Conservation (phyloP, 2,113 vertebrate genomes). For the Lagopus muta region DNA sequence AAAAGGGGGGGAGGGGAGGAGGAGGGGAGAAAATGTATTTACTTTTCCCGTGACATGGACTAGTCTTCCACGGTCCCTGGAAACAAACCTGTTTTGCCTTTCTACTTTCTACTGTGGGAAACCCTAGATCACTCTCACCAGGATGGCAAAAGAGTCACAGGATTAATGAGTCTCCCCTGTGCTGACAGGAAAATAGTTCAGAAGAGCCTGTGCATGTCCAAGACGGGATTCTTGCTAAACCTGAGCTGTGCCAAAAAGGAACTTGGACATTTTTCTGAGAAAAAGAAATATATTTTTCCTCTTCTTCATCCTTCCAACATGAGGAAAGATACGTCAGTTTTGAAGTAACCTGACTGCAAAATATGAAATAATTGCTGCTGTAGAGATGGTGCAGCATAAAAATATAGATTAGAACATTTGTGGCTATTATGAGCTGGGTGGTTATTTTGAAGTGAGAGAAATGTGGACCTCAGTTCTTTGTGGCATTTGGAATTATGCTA, state of each 20-base stretch:
- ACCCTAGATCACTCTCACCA: neutral
- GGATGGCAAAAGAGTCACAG: neutral
- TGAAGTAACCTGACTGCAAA: neutral
- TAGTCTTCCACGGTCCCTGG: neutral
- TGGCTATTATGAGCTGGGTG: neutral
- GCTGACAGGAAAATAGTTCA: neutral
- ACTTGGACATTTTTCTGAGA: neutral
- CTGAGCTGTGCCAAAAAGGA: neutral
- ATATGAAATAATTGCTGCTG: neutral
- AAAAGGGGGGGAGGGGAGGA: neutral
- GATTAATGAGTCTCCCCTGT: neutral
- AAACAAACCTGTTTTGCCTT: neutral
- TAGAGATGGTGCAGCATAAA: neutral
- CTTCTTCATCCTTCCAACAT: neutral
- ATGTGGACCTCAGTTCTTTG: neutral
- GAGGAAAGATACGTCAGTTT: neutral
- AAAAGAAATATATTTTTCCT: neutral
- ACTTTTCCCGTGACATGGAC: neutral
- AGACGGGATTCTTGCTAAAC: neutral
- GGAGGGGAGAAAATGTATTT: neutral
- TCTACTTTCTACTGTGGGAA: neutral
- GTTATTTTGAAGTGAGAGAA: neutral
- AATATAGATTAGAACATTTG: neutral
- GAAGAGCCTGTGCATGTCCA: neutral
- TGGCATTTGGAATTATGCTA: neutral